Evolutionary conservation across 2,888 invertebrate genomes (phyloP), one percentile per base, ranked within the genome.

Genomic region (Drosophila testacea): DNA sequence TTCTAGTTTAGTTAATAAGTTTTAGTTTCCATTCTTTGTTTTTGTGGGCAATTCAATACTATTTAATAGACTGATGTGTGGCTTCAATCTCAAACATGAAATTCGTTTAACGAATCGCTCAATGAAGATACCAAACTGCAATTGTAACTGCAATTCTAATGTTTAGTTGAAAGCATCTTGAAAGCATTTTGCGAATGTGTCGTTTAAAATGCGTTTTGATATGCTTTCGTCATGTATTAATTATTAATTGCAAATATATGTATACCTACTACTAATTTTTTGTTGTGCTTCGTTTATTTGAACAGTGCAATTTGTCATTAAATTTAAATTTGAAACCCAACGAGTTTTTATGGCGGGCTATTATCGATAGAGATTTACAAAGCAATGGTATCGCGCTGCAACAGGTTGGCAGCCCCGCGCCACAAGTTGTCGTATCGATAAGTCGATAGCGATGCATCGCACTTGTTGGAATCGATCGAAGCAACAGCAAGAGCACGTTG

Each of bases 51-150:
- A 55, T 69, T 64, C 38, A 59, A 56, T 68, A 78, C 63, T 73
- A 77, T 22, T 3, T 22, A 22, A 22, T 77, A 85, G 83, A 83
- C 83, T 83, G 88, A 83, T 9, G 6, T 73, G 70, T 82, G 79
- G 52, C 66, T 73, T 64, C 77, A 73, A 64, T 75, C 70, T 79
- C 63, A 81, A 81, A 69, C 55, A 65, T 39, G 52, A 30, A 51
- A 71, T 75, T 79, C 79, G 72, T 79, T 66, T 42, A 75, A 72
- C 77, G 77, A 75, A 79, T 73, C 1, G 44, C 59, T 72, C 67
- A 64, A 69, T 50, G 48, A 65, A 66, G 60, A 68, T 79, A 78
- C 76, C 78, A 78, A 78, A 16, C 16, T 16, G 16, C 16, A 79
- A 74, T 61, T 69, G 13, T 56, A 73, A 60, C 46, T 52, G 48